Conservation (phyloP, 2,113 vertebrate genomes). For the Sisor rabdophorus region DNA sequence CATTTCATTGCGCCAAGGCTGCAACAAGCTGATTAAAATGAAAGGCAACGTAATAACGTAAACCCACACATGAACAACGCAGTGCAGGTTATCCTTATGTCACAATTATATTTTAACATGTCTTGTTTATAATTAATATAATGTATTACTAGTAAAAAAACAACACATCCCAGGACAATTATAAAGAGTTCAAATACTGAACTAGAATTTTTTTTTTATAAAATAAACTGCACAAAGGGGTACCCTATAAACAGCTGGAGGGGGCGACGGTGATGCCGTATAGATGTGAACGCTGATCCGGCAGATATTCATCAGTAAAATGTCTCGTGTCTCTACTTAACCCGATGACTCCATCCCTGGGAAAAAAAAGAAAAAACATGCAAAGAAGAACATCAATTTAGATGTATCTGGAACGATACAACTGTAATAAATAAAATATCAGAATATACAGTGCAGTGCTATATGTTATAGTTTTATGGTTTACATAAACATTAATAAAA, state of each 20-base stretch:
- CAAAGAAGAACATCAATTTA: not conserved
- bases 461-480: not conserved
- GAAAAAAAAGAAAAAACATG: not conserved
- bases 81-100: not conserved
- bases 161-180: not conserved
- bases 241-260: slow-evolving; percentile 81
- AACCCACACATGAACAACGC: too few relatives aligned
- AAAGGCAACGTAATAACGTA: too few relatives aligned
- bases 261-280: slow-evolving; percentile 90
- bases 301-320: slow-evolving; percentile 85
- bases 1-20: too few relatives aligned
- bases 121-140: too few relatives aligned
- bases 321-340: slow-evolving; percentile 77
- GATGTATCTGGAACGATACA: too few relatives aligned
- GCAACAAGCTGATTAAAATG: too few relatives aligned
- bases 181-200: not conserved
- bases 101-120: too few relatives aligned
- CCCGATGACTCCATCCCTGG: slow-evolving; percentile 88
- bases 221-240: not conserved
- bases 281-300: slow-evolving; percentile 91
- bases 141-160: not conserved
- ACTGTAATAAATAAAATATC: too few relatives aligned
- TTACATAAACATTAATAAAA: not conserved
- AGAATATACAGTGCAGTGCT: too few relatives aligned
- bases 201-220: too few relatives aligned